Percentiles rank a stretch among this genome's conserved stretches.
These are phyloP conservation scores for Agonopterix alstromeriana DNA, from an alignment of 2,888 invertebrate genomes.

Conservation along the genomic window DNA sequence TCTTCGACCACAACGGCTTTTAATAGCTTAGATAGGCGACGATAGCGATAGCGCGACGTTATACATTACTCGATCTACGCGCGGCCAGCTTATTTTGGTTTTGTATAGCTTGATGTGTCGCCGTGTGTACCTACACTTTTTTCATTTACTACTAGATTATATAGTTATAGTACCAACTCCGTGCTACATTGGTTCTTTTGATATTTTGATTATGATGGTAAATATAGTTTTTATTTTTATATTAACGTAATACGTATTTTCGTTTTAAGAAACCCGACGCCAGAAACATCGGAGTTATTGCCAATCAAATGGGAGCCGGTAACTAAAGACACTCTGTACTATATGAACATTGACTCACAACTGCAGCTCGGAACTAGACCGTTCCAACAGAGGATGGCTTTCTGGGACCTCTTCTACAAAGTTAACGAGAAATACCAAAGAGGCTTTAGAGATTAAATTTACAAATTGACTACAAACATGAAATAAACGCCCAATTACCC, in stretches of 20 bases:
- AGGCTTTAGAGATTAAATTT: neutral
- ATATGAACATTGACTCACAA: conserved; percentile 16
- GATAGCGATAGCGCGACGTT: no score
- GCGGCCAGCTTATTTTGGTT: no score
- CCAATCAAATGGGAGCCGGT: conserved; percentile 14
- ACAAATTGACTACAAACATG: neutral
- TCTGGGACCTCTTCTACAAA: conserved; percentile 21
- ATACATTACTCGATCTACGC: no score
- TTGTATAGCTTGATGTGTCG: no score
- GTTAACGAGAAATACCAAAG: neutral
- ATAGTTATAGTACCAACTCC: no score
- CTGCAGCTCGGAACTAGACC: conserved; percentile 14
- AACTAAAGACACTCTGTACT: conserved; percentile 4
- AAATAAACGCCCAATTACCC: no score
- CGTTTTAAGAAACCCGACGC: conserved; percentile 16
- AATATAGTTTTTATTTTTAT: neutral
- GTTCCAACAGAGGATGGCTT: conserved; percentile 19
- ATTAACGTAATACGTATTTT: neutral
- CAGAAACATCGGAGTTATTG: conserved; percentile 6
- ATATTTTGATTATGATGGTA: neutral
- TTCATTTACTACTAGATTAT: no score
- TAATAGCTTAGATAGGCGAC: no score
- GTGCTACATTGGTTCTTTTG: no score
- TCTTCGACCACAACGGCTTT: no score
- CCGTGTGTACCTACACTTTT: no score